These are phyloP conservation scores for Phyto melanocephala DNA, from an alignment of 2,888 invertebrate species.

Conservation along the genomic window DNA sequence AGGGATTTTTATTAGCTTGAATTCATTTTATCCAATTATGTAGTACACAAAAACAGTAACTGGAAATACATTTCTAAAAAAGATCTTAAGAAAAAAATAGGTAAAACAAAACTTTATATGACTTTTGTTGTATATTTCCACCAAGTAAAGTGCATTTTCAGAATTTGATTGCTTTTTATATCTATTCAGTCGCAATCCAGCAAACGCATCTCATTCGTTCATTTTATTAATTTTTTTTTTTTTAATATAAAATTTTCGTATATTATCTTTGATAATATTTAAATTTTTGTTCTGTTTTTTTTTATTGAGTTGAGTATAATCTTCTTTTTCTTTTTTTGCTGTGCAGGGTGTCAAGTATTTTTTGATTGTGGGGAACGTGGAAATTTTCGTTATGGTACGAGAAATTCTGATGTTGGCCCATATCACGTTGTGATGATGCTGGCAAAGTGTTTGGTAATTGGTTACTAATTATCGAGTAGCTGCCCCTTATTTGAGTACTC, in stretches of 20 bases:
- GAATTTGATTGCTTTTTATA: conserved; percentile 1
- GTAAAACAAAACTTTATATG: not conserved
- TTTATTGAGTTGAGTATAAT: conserved; percentile 45
- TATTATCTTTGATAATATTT: conserved; percentile 53
- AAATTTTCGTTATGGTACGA: conserved; percentile 20
- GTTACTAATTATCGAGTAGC: too few species aligned
- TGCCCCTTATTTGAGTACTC: too few species aligned
- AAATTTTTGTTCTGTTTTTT: conserved; percentile 25
- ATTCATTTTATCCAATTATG: too few species aligned
- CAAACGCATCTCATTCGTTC: conserved; percentile 1
- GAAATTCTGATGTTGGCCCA: conserved; percentile 41
- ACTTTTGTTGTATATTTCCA: conserved; percentile 18
- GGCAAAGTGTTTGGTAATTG: conserved; percentile 46
- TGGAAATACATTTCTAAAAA: not conserved
- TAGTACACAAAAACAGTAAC: not conserved
- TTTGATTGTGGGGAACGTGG: conserved; percentile 9
- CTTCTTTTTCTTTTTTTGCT: conserved; percentile 2
- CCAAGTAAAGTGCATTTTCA: conserved; percentile 2
- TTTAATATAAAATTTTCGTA: conserved; percentile 51
- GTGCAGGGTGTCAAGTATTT: conserved; percentile 28
- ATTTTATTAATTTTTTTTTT: too few species aligned
- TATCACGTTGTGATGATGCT: conserved; percentile 56
- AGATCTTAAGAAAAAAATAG: too few species aligned
- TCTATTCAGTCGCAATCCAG: conserved; percentile 1
- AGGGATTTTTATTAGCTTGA: not conserved